Percentiles rank a stretch among this genome's conserved stretches.
These are phyloP conservation scores for Tragelaphus buxtoni DNA, from an alignment of 2,113 vertebrate species.

Conservation along the genomic window DNA sequence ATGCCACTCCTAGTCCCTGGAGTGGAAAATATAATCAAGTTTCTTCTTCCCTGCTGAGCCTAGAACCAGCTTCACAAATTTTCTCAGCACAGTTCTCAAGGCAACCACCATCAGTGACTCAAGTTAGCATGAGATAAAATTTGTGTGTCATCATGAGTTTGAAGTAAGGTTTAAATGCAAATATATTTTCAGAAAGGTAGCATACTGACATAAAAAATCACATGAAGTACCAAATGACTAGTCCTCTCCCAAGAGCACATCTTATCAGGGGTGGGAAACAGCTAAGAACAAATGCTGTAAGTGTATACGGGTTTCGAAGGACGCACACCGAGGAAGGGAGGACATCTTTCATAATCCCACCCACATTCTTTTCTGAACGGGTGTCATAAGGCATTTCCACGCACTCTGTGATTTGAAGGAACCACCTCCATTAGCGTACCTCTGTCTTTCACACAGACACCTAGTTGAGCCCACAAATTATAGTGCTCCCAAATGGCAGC, in stretches of 20 bases:
- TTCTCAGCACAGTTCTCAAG: background rate
- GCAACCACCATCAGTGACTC: background rate
- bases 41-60: background rate
- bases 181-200: background rate
- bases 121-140: background rate
- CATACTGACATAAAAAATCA: background rate
- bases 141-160: background rate
- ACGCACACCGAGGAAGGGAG: background rate
- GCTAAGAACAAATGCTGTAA: background rate
- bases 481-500: background rate
- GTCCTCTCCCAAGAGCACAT: background rate
- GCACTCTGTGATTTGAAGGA: background rate
- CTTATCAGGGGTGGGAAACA: background rate
- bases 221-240: background rate
- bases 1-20: background rate
- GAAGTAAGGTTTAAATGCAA: background rate
- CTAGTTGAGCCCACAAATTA: background rate
- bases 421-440: background rate
- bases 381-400: background rate
- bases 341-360: background rate
- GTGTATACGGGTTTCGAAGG: accelerated
- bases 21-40: background rate
- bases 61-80: background rate
- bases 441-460: background rate
- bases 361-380: background rate